Evolutionary conservation across 1,140 invertebrate genomes (phyloP), one percentile per base, ranked within the genome.

Genomic region (Drosophila burlai): DNA sequence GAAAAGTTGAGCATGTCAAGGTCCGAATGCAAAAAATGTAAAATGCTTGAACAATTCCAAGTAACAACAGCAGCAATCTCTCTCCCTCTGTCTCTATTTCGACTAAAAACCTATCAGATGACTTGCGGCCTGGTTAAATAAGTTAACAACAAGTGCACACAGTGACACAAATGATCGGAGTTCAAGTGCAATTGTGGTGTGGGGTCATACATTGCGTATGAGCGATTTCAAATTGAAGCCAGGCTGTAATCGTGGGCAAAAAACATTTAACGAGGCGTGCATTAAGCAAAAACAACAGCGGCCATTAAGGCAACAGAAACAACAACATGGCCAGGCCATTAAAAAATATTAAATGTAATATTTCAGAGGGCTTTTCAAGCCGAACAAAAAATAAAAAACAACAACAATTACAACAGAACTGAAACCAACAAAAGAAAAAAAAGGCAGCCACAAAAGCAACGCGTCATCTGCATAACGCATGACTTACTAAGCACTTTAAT

Each of bases 241-340:
- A 29, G 42, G 42, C 72, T 40, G 42, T 49, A 73, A 46, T 64
- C 64, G 50, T 61, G 43, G 29, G 65, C 67, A 66, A 84, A 57
- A 84, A 87, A 74, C 83, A 89, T 90, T 89, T 89, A 89, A 89
- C 84, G 84, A 89, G 81, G 85, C 84, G 84, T 89, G 84, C 84
- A 87, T 87, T 76, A 81, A 89, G 73, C 65, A 81, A 49, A 38
- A 68, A 58, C 43, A 69, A 45, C 45, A 78, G 58, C 43, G 15
- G n/a, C 55, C 68, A 74, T 74, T 74, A 74, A 74, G 34, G 34
- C 71, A 40, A 10, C 36, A 57, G 49, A 61, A 73, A 73, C 67
- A 74, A 74, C 64, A 76, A 60, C 69, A 76, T 76, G 16, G 52
- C 38, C 71, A 54, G 38, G 65, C 63, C 71, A 79, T 90, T 84